Base-by-base conservation (phyloP, 2,888 invertebrate species). In the Dryadula phaetusa region DNA sequence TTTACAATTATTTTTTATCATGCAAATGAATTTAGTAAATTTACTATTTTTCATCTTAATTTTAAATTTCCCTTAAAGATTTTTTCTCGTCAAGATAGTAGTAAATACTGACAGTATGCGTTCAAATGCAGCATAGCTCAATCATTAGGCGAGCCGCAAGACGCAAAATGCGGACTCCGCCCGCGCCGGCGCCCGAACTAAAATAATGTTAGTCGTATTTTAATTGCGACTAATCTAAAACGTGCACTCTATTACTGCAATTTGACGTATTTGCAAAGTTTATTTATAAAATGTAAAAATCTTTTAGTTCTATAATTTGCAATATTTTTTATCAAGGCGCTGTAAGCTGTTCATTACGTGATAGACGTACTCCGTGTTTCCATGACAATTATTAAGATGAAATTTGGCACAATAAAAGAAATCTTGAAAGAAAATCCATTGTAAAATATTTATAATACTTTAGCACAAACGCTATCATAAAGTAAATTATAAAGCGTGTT, bases 171-270 rank as follows among this genome's bases (percentile, higher is more conserved):
- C 67, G 64, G 71, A 64, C 73, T 67, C 75, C 77, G 78, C 77
- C 77, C 65, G 76, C 78, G 75, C 78, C 69, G 80, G 77, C 79
- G 79, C 78, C 76, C 70, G 40, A 46, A 44, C 69, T 28, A 63
- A 64, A 71, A 67, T 72, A 72, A 75, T 70, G 74, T 70, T 71
- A 64, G 69, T 68, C 69, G 76, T 75, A 77, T 78, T 77, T 76
- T 84, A 83, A 84, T 82, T 82, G 79, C 79, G 74, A 73, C 76
- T 76, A 79, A 77, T 79, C 69, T 73, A 46, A 62, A 60, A 68
- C 70, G 64, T 65, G 66, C 70, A 68, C 69, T 70, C 72, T 72
- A 66, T 71, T 66, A 62, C 66, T 65, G 69, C 74, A 74, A 74
- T 75, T 72, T 63, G 66, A 66, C 44, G 49, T 76, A 81, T 81